phyloP scores from a whole-genome alignment of 2,888 invertebrate species.

The Mallateleia sp. region DNA sequence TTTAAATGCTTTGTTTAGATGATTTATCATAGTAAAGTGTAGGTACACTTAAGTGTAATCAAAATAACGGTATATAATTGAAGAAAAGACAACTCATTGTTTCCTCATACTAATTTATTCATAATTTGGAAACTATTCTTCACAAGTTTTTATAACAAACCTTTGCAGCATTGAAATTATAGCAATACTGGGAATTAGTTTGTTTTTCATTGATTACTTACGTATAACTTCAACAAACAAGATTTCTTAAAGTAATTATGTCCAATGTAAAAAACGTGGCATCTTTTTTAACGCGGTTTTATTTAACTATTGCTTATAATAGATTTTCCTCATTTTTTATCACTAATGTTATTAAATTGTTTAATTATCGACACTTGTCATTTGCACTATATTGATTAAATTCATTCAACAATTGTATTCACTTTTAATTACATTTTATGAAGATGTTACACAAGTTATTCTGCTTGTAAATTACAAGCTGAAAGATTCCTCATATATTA shows the following conservation, averaged over 20 bases:
- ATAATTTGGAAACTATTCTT: conserved; percentile 2
- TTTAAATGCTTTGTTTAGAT: too few relatives aligned
- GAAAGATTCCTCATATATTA: conserved; percentile 8
- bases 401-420: too few relatives aligned
- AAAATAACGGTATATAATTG: conserved; percentile 37
- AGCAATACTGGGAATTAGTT: conserved; percentile 11
- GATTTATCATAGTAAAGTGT: too few relatives aligned
- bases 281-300: background rate
- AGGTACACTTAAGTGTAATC: background rate
- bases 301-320: too few relatives aligned
- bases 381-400: too few relatives aligned
- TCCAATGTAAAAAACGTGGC: background rate
- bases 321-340: too few relatives aligned
- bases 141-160: conserved; percentile 14
- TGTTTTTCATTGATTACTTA: conserved; percentile 8
- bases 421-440: too few relatives aligned
- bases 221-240: background rate
- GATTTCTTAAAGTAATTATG: conserved; percentile 12
- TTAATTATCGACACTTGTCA: too few relatives aligned
- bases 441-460: too few relatives aligned
- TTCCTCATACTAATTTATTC: conserved; percentile 44
- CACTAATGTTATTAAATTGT: too few relatives aligned
- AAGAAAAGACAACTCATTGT: conserved; percentile 32
- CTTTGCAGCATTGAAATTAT: conserved; percentile 16
- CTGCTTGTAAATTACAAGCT: too few relatives aligned